Percentiles rank a stretch among this genome's conserved stretches.
Evolutionary conservation across 1,140 invertebrate species (phyloP).

Genomic region (Drosophila gunungcola): DNA sequence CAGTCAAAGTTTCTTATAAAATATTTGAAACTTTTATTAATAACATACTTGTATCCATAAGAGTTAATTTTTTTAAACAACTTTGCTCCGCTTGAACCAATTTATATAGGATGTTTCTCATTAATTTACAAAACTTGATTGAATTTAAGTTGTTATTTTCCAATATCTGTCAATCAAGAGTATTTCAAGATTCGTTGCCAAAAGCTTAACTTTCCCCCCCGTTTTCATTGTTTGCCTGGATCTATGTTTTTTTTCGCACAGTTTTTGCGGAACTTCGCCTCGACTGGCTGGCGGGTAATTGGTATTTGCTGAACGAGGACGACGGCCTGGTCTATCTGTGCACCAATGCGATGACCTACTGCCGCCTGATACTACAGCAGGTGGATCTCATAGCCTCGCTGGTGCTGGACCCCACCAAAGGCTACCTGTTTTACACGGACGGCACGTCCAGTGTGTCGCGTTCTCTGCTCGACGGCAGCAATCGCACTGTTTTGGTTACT

Average conservation of each 20-base stretch:
- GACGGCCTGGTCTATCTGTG: conserved; percentile 91
- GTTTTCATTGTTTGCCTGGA: conserved; percentile 3
- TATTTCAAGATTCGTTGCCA: not conserved
- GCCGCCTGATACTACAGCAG: conserved; percentile 89
- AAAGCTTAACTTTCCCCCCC: not conserved
- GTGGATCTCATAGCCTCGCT: conserved; percentile 89
- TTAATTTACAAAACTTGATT: no score
- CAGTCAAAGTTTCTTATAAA: no score
- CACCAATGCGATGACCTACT: conserved; percentile 87
- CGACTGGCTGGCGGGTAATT: conserved; percentile 94
- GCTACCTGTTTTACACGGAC: conserved; percentile 92
- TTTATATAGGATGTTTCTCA: no score
- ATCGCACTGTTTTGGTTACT: conserved; percentile 86
- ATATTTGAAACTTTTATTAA: no score
- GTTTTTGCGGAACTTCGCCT: conserved; percentile 90
- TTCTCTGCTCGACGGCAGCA: conserved; percentile 87
- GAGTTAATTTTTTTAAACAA: no score
- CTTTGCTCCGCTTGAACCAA: no score
- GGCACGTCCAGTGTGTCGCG: conserved; percentile 90
- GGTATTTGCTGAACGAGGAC: conserved; percentile 93
- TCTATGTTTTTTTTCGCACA: conserved; percentile 56
- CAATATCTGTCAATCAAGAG: not conserved
- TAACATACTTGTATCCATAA: no score
- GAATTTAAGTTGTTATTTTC: no score
- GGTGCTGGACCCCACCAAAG: conserved; percentile 92